Evolutionary conservation across 1,140 invertebrate genomes (phyloP), one percentile per base, ranked within the genome.

Genomic region (Tetraneura akinire): DNA sequence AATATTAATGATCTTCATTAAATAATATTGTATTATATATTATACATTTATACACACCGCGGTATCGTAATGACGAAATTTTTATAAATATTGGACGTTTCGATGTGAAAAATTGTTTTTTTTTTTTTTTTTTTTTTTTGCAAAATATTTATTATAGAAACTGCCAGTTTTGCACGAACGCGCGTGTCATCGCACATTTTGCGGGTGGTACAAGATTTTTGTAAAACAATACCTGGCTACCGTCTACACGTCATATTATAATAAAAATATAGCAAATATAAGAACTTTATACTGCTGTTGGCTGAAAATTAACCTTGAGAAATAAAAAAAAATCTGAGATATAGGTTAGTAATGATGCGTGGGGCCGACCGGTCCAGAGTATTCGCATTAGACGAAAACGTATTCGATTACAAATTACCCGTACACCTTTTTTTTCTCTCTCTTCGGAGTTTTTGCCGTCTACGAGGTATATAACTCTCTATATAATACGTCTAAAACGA

Each of bases 281-380:
- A n/a, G 64, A 66, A 45, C 64, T 66, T 66, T 45, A 42, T 66
- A 21, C 10, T 37, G 37, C 6, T n/a, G 26, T 42, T 5, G 3
- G 37, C 6, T n/a, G 26, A 42, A 29, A 29, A 62, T 45, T 66
- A 66, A 66, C 64, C 64, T 66, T 42, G 64, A 66, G 3, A 37
- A 37, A 37, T 37, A 37, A 66, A 42, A 66, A 57, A 66, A 66
- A 66, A 66, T 13, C 45, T n/a, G 13, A 45, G 64, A 66, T 66
- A 66, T 66, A 66, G 64, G 64, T 66, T 66, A 66, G n/a, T 66
- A 66, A 66, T 66, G 32, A 66, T 66, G 64, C 45, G 64, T 66
- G 64, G 64, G n/a, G n/a, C n/a, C n/a, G n/a, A n/a, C 64, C 64
- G 37, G 64, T n/a, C 21, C n/a, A n/a, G n/a, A 32, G 14, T 18